Evolutionary conservation across 2,888 invertebrate species (phyloP).

Genomic region (Perithous albicinctus): DNA sequence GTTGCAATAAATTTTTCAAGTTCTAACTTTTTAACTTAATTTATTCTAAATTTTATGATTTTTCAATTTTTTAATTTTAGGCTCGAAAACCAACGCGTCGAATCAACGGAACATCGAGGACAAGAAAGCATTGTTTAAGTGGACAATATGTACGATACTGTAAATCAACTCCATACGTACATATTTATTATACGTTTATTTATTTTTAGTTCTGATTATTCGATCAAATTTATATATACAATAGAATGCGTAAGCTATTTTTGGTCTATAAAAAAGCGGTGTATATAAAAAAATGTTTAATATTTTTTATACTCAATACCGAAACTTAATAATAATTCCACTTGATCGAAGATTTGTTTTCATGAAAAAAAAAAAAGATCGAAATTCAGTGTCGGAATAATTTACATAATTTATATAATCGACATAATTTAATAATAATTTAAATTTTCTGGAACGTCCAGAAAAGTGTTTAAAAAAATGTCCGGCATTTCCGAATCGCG

Average conservation of each 20-base stretch:
- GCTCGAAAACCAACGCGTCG: not conserved
- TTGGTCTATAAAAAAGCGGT: not conserved
- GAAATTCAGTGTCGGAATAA: too few species aligned
- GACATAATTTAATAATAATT: too few species aligned
- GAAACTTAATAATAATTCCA: too few species aligned
- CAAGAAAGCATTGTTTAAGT: conserved; percentile 4
- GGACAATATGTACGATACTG: conserved; percentile 5
- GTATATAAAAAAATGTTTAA: not conserved
- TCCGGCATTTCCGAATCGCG: too few species aligned
- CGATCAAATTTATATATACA: not conserved
- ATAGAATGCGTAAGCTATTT: not conserved
- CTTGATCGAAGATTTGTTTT: too few species aligned
- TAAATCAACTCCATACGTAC: not conserved
- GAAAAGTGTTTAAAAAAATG: too few species aligned
- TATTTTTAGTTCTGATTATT: not conserved
- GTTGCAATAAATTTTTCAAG: not conserved
- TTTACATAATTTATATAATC: too few species aligned
- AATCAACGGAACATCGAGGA: conserved; percentile 8
- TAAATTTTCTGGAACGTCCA: too few species aligned
- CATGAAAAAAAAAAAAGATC: too few species aligned
- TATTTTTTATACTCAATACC: too few species aligned
- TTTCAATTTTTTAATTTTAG: conserved; percentile 27
- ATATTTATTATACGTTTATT: not conserved
- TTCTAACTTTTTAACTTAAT: not conserved
- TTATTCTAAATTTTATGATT: not conserved